These are phyloP conservation scores for Drosophila rufa DNA, from an alignment of 1,140 invertebrate species.

Conservation along the genomic window DNA sequence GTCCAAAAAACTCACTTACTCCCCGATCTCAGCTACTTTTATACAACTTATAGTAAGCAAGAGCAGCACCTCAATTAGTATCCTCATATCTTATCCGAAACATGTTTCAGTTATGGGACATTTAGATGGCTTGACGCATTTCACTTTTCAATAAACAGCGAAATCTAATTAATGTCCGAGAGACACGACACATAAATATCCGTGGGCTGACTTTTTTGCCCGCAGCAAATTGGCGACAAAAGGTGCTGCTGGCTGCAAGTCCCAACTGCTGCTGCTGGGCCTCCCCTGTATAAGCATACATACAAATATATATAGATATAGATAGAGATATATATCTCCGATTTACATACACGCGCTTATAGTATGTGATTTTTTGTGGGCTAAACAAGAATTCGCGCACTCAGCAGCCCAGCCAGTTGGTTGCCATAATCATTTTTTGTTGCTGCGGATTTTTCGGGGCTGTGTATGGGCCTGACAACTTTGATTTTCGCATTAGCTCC, in stretches of 20 bases:
- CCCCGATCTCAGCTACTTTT: neutral
- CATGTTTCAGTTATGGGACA: slow-evolving; percentile 41
- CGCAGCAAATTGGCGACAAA: slow-evolving; percentile 64
- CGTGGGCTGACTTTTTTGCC: slow-evolving; percentile 28
- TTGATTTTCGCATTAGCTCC: slow-evolving; percentile 72
- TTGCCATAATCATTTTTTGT: slow-evolving; percentile 56
- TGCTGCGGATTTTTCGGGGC: slow-evolving; percentile 36
- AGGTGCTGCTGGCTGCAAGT: slow-evolving; percentile 42
- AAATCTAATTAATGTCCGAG: slow-evolving; percentile 68
- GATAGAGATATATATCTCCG: slow-evolving; percentile 19
- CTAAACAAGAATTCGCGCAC: slow-evolving; percentile 69
- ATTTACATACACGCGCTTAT: slow-evolving; percentile 26
- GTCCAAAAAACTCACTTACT: neutral
- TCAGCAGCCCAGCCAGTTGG: slow-evolving; percentile 57
- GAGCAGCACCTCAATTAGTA: slow-evolving; percentile 32
- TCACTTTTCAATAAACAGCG: slow-evolving; percentile 54
- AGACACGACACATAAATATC: slow-evolving; percentile 37
- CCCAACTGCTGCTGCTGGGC: slow-evolving; percentile 46
- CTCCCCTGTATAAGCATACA: slow-evolving; percentile 5
- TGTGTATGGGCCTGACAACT: slow-evolving; percentile 64
- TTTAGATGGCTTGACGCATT: slow-evolving; percentile 47
- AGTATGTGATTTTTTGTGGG: slow-evolving; percentile 59
- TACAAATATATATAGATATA: slow-evolving; percentile 2
- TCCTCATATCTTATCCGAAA: slow-evolving; percentile 46
- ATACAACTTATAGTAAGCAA: neutral